Evolutionary conservation across 1,140 invertebrate species (phyloP), one percentile per base, ranked within the genome.

Genomic region (Aphelenchoides avenae): DNA sequence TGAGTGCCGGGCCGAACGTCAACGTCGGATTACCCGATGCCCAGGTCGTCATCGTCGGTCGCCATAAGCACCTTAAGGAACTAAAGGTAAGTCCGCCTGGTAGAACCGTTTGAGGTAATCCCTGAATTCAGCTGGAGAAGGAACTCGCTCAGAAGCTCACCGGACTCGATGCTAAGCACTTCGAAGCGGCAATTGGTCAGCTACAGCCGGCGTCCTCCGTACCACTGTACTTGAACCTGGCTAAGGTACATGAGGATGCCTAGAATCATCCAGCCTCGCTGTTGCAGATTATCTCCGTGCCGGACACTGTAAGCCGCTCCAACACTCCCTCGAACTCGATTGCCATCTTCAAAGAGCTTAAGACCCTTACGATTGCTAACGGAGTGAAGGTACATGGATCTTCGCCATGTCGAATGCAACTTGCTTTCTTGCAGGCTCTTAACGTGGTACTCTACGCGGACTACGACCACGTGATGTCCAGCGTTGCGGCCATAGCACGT

Each of bases 151-250:
- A 52, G 18, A 64, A 57, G 27, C 24, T 64, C 2, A 50, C 43
- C 5, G 41, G 29, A 11, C 61, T 63, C 27, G 52, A 48, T 22
- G 40, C 54, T 22, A 48, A 60, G 15, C 11, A 57, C 1, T 67
- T 66, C 29, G 36, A 63, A 6, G 31, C 27, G 13, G 65, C 65
- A 0, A 0, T 57, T 11, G 30, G 34, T 6, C 52, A 26, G 13
- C 43, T 65, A 15, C 59, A 61, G 3, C 11, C 44, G 5, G 43
- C 22, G 2, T 56, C 53, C n/a, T 55, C 47, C 22, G 46, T 72
- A 33, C 64, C 70, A 27, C 52, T 72, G 5, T 71, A 68, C 60
- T 36, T 72, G 18, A 53, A 72, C 49, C 39, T 69, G 29, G 70
- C 70, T 13, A 73, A 75, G 68, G 71, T 72, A 27, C 11, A 6